These are phyloP conservation scores for Chanos chanos DNA, from an alignment of 2,797 vertebrate genomes.

Conservation along the genomic window DNA sequence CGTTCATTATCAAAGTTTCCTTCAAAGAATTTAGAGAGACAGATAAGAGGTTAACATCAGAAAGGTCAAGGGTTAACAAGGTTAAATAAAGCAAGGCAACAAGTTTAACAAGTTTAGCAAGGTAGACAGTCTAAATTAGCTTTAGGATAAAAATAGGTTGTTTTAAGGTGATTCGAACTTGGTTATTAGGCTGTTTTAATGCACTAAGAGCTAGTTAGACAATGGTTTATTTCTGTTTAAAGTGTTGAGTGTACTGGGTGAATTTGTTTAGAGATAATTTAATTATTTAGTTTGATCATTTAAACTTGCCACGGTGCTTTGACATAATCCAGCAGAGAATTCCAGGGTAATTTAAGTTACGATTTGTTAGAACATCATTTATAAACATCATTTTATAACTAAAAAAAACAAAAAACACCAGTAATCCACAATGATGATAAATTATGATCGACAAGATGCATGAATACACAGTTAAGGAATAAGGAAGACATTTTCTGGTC, in stretches of 20 bases:
- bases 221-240: constrained; percentile 77
- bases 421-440: constrained; percentile 23
- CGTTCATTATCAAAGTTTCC: constrained; percentile 99
- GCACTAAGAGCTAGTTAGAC: constrained; percentile 69
- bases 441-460: constrained; percentile 33
- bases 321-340: too few species aligned
- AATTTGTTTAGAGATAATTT: constrained; percentile 70
- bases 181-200: constrained; percentile 66
- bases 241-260: constrained; percentile 65
- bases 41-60: constrained; percentile 88
- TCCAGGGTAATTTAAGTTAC: constrained; percentile 31
- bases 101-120: constrained; percentile 75
- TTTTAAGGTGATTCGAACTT: constrained; percentile 62
- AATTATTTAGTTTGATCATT: constrained; percentile 52
- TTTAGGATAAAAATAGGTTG: constrained; percentile 69
- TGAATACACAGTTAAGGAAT: constrained; percentile 35
- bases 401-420: constrained; percentile 38
- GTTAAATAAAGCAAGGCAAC: constrained; percentile 70
- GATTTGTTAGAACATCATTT: constrained; percentile 48
- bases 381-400: constrained; percentile 48
- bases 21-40: constrained; percentile 99
- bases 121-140: constrained; percentile 71
- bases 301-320: too few species aligned
- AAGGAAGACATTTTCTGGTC: constrained; percentile 52
- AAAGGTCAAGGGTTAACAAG: constrained; percentile 80